A percentile compares a stretch with the other conserved stretches of the same genome.
phyloP scores from a whole-genome alignment of 2,113 vertebrate genomes.

The Colinus virginianus region DNA sequence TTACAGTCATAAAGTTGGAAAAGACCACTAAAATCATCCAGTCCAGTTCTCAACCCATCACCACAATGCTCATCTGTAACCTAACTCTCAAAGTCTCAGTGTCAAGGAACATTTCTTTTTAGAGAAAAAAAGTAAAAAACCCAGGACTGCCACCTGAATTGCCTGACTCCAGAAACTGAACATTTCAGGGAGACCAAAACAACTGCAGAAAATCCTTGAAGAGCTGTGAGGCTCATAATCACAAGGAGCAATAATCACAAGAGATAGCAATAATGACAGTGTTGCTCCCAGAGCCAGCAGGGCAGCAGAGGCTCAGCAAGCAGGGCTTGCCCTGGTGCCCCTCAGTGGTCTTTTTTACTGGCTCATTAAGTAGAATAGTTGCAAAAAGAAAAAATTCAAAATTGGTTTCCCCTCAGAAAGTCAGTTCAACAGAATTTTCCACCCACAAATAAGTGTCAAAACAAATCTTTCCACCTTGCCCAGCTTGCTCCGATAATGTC shows the following conservation, averaged over 20 bases:
- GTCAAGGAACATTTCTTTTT: too few species aligned
- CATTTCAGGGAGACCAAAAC: background rate
- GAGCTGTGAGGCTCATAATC: background rate
- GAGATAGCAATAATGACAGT: background rate
- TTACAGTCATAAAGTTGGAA: too few species aligned
- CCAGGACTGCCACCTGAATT: background rate
- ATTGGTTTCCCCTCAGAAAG: background rate
- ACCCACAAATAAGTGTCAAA: slow-evolving; percentile 29
- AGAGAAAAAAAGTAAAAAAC: background rate
- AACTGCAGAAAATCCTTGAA: background rate
- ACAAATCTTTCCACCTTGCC: slow-evolving; percentile 35
- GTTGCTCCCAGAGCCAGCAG: background rate
- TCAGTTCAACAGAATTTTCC: slow-evolving; percentile 4
- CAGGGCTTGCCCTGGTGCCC: background rate
- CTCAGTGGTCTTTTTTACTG: slow-evolving; percentile 23
- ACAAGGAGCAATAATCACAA: background rate
- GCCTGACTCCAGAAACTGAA: background rate
- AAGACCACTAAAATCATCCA: too few species aligned
- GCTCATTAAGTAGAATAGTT: slow-evolving; percentile 13
- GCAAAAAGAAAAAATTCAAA: slow-evolving; percentile 14
- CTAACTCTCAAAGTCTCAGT: too few species aligned
- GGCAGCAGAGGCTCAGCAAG: background rate
- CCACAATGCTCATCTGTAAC: too few species aligned
- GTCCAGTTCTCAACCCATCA: too few species aligned
- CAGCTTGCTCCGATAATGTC: slow-evolving; percentile 33